Evolutionary conservation across 2,888 invertebrate genomes (phyloP).

Genomic region (Hetaerina titia): DNA sequence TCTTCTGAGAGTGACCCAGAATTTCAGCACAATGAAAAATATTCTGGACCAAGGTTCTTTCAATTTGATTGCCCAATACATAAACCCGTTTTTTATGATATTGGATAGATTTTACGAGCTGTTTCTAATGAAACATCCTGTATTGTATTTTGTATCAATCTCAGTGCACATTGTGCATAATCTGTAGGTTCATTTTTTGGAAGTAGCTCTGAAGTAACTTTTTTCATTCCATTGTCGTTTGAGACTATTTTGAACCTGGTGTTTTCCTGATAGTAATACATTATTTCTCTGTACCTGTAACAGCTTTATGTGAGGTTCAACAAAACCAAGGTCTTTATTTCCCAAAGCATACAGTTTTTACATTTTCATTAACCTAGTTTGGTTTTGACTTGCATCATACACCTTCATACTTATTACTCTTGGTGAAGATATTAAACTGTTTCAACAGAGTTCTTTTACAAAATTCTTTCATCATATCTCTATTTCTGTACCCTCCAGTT

Average conservation of each 20-base stretch:
- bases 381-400: not conserved
- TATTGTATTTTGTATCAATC: not conserved
- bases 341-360: not conserved
- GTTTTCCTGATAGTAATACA: not conserved
- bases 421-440: not conserved
- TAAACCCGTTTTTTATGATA: not conserved
- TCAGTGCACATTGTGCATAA: not conserved
- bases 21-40: slow-evolving; percentile 8
- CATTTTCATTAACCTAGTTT: not conserved
- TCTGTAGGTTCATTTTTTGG: not conserved
- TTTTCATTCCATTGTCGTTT: not conserved
- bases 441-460: not conserved
- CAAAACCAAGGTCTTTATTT: not conserved
- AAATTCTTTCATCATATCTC: not conserved
- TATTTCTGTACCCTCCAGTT: not conserved
- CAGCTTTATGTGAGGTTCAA: not conserved
- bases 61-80: not conserved
- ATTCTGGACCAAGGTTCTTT: not conserved
- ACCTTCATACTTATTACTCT: not conserved
- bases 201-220: not conserved
- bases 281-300: not conserved
- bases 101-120: not conserved
- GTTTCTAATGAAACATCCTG: not conserved
- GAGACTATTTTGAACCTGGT: not conserved
- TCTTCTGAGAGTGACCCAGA: not conserved